Evolutionary conservation across 2,888 invertebrate genomes (phyloP).

Genomic region (Apantesis nais): DNA sequence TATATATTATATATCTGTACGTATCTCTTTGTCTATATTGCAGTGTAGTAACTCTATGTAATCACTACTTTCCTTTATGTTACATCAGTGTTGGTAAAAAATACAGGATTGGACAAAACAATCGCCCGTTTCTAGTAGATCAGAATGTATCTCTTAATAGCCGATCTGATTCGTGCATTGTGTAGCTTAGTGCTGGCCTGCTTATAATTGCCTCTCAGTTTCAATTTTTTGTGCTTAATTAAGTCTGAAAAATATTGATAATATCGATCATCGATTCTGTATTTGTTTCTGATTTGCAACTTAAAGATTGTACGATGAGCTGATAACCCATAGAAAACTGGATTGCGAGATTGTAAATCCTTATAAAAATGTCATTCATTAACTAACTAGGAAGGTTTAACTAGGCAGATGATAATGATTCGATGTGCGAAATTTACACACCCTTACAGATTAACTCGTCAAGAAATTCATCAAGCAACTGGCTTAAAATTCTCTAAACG

Average conservation of each 20-base stretch:
- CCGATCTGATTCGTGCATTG: background rate
- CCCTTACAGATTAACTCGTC: too few relatives aligned
- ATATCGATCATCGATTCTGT: background rate
- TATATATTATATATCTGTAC: conserved; percentile 24
- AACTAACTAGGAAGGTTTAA: too few relatives aligned
- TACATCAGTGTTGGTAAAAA: conserved; percentile 26
- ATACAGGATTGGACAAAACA: background rate
- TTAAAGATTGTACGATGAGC: too few relatives aligned
- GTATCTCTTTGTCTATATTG: conserved; percentile 41
- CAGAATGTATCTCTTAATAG: background rate
- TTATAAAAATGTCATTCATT: background rate
- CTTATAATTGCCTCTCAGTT: background rate
- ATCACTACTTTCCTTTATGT: conserved; percentile 28
- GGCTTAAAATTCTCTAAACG: too few relatives aligned
- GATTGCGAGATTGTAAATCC: too few relatives aligned
- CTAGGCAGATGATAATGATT: background rate
- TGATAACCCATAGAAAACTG: too few relatives aligned
- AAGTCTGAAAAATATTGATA: too few relatives aligned
- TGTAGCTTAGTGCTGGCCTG: background rate
- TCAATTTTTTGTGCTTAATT: too few relatives aligned
- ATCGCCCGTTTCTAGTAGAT: background rate
- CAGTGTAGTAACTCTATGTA: conserved; percentile 26
- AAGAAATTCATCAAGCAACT: too few relatives aligned
- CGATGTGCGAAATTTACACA: background rate
- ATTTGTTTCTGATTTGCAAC: too few relatives aligned